A percentile compares a stretch with the other conserved stretches of the same genome.
Evolutionary conservation across 92 coral and sea anemone genomes (phyloP).

Genomic region (Epizoanthus fatuus): DNA sequence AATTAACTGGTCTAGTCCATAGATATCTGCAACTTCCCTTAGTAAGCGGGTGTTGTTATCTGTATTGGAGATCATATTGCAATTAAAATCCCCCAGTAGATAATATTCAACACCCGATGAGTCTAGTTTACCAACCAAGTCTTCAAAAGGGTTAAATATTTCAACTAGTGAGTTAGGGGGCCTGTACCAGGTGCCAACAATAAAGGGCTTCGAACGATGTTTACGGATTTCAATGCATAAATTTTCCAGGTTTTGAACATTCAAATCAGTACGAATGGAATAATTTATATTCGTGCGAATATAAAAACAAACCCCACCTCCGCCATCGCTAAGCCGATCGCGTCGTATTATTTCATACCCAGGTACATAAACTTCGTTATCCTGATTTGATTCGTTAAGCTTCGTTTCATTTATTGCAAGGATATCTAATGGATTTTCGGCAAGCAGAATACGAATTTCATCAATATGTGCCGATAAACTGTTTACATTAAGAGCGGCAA

Average conservation of each 20-base stretch:
- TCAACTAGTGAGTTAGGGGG: neutral
- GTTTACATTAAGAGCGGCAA: too few species aligned
- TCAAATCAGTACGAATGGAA: too few species aligned
- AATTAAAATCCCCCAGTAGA: conserved; percentile 65
- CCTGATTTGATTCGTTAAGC: conserved; percentile 21
- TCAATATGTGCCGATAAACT: too few species aligned
- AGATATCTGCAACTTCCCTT: conserved; percentile 50
- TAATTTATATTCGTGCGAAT: too few species aligned
- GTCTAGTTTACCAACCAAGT: conserved; percentile 45
- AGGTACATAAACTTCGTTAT: too few species aligned
- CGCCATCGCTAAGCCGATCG: too few species aligned
- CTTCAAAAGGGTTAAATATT: conserved; percentile 45
- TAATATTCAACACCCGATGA: neutral
- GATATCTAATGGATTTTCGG: conserved; percentile 35
- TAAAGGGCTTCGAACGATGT: too few species aligned
- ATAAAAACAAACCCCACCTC: too few species aligned
- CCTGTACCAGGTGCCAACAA: too few species aligned
- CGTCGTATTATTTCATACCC: too few species aligned
- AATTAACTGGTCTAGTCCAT: neutral
- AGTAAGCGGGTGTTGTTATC: conserved; percentile 37
- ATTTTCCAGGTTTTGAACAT: too few species aligned
- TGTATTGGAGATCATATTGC: conserved; percentile 34
- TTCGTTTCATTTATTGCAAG: conserved; percentile 50
- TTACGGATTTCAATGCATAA: too few species aligned
- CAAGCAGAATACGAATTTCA: conserved; percentile 26